Base-by-base conservation (phyloP, 2,888 invertebrate genomes). In the Cantharis nigra region DNA sequence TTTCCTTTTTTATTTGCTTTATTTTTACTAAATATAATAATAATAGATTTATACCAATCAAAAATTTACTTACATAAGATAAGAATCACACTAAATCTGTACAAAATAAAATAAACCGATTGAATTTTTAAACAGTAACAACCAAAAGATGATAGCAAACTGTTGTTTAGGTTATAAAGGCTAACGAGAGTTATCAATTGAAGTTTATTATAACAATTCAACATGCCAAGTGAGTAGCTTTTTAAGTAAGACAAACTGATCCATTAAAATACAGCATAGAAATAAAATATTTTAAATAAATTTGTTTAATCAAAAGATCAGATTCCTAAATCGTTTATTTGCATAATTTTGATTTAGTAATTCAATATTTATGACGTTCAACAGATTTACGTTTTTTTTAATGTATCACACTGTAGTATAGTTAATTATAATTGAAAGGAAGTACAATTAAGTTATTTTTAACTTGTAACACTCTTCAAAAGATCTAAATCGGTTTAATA, bases 121-220 rank as follows among this genome's bases (percentile, higher is more conserved):
- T 49, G 49, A 49, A 49, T 49, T 49, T 49, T 49, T 49, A 49
- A 26, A 69, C 28, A 30, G 28, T 14, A n/a, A 70, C 28, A 14
- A 65, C 63, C 9, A 70, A 71, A 71, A 64, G 70, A 75, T 63
- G 63, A 70, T 63, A 64, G 28, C 63, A 64, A 64, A 71, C 75
- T 75, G 71, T 16, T 65, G 70, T 13, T 75, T 70, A 75, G 75
- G 75, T 75, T 75, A 70, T 30, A 69, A 23, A 71, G 65, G 63
- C 64, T 49, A 33, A 63, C 33, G 64, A 74, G 75, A 63, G 70
- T 71, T 71, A 71, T 75, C 75, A 75, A 75, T 75, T 75, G 75
- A 75, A 75, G 70, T 75, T 71, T 75, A 75, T 75, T 75, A 70
- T 70, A 75, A 75, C 75, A 75, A 75, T 75, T 75, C 75, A 75